phyloP scores from a whole-genome alignment of 2,888 invertebrate genomes.

The Dastarcus helophoroides region DNA sequence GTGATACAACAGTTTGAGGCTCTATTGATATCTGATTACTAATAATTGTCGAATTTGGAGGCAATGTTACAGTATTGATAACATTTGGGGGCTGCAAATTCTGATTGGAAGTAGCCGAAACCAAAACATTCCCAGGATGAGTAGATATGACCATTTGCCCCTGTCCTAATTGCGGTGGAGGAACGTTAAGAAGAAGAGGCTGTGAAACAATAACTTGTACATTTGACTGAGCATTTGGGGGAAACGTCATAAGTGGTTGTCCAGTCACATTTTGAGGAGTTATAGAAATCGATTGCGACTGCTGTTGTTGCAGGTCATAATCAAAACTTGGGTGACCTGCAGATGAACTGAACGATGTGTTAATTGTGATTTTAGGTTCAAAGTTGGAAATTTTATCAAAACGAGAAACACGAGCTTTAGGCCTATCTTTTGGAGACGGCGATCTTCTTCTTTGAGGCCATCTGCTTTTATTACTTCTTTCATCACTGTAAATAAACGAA shows the following conservation, averaged over 20 bases:
- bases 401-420: constrained; percentile 26
- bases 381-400: constrained; percentile 29
- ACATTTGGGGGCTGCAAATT: constrained; percentile 17
- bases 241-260: constrained; percentile 26
- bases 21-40: constrained; percentile 4
- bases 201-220: constrained; percentile 28
- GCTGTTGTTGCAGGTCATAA: constrained; percentile 7
- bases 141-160: constrained; percentile 17
- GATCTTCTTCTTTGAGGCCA: constrained; percentile 27
- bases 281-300: constrained; percentile 16
- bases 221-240: constrained; percentile 10
- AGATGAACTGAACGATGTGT: constrained; percentile 26
- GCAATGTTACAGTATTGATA: constrained; percentile 28
- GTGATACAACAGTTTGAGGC: constrained; percentile 4
- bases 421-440: constrained; percentile 25
- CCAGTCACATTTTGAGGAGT: constrained; percentile 29
- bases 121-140: constrained; percentile 19
- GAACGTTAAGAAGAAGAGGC: constrained; percentile 30
- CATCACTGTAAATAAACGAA: constrained; percentile 24
- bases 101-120: constrained; percentile 10
- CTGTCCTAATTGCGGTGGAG: constrained; percentile 32
- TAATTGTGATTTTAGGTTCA: constrained; percentile 33
- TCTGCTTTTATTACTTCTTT: constrained; percentile 23
- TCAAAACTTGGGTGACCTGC: constrained; percentile 16
- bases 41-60: constrained; percentile 22